Evolutionary conservation across 2,888 invertebrate species (phyloP), one percentile per base, ranked within the genome.

Genomic region (Galerucella calmariensis): DNA sequence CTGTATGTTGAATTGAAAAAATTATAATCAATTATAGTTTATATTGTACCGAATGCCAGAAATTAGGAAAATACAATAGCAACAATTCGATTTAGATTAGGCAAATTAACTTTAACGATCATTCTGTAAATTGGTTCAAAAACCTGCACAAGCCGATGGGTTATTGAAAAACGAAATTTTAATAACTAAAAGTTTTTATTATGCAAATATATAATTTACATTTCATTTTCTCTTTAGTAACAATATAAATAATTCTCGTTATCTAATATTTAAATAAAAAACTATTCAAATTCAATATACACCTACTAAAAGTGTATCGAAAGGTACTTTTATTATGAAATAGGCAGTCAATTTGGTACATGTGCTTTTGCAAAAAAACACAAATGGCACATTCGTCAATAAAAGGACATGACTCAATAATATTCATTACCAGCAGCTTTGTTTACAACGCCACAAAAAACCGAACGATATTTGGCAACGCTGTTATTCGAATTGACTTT

Each of bases 111-210:
- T 66, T 44, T 24, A 6, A 27, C 16, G 14, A 61, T 69, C 11
- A 8, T 20, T 48, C 48, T 77, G 74, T 73, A 77, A 74, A 70
- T 78, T 78, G 75, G 75, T 76, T 74, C 62, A 69, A 72, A 74
- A 76, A 76, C 72, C 67, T 68, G 53, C 62, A 53, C n/a, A 76
- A 77, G 69, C 74, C 65, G 76, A 74, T 76, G 79, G 83, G 83
- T 82, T 78, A 86, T 83, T 84, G 83, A 86, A 86, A 86, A 85
- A 84, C 85, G 78, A 79, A 82, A 79, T 83, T 74, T 20, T 82
- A 83, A 84, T 85, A 86, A 85, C 84, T 85, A 82, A 85, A 84
- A 81, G 14, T n/a, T 84, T 81, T 87, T 86, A 86, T 87, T 86
- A 6, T 86, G 85, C 84, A 86, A 85, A 86, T 85, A 86, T 86